Evolutionary conservation across 2,888 invertebrate genomes (phyloP), one percentile per base, ranked within the genome.

Genomic region (Eumerus sabulonum): DNA sequence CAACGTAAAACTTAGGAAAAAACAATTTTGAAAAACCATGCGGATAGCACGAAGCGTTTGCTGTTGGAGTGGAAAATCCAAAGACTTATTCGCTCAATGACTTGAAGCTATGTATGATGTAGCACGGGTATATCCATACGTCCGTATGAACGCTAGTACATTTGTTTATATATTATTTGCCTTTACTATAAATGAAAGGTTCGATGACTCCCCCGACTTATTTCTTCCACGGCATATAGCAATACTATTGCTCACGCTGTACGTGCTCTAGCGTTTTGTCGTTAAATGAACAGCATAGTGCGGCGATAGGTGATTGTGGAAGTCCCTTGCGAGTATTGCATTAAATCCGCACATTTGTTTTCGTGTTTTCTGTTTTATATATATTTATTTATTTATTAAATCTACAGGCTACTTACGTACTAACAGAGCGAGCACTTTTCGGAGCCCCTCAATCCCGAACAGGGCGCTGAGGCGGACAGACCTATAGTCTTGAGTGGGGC

Each of bases 181-280:
- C 68, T 73, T 79, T 73, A 68, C 59, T 68, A 68, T 79, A 59
- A 73, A 79, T 64, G 59, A 60, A 73, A 73, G 73, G 79, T 79
- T 73, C 79, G 73, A 68, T 79, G 79, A 73, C 79, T 60, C 59
- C 48, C 53, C 17, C 27, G 27, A 27, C 27, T 2, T n/a, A n/a
- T n/a, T n/a, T n/a, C n/a, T 27, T 27, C 3, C 27, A 27, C 27
- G 27, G 27, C 27, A 27, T 7, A 27, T 27, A 27, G 27, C 3
- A 27, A 7, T 27, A 27, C 7, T n/a, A n/a, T 2, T 27, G 27
- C 27, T 4, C 27, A n/a, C 40, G 40, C 68, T 38, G 50, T 63
- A 79, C 77, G 77, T 79, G 77, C 77, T 42, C 59, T 19, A 62
- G 48, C 67, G 73, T 57, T 27, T 73, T 72, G 66, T 68, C 59